phyloP scores from a whole-genome alignment of 2,888 invertebrate species.

The Temnothorax ravouxi region DNA sequence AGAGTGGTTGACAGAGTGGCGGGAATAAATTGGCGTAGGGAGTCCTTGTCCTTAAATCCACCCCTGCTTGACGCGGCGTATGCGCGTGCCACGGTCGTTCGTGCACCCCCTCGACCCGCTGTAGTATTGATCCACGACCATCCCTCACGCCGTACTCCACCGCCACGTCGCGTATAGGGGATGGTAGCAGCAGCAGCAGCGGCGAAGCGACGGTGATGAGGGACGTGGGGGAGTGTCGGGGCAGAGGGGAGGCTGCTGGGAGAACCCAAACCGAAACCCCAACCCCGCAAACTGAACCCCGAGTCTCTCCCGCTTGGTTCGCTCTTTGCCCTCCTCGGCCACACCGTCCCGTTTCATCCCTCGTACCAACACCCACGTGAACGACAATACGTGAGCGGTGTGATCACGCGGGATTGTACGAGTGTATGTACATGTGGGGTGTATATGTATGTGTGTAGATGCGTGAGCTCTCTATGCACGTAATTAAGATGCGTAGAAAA shows the following conservation, averaged over 20 bases:
- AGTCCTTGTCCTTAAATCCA: conserved; percentile 39
- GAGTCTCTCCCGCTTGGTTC: conserved; percentile 71
- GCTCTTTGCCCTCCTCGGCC: conserved; percentile 63
- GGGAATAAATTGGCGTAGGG: conserved; percentile 51
- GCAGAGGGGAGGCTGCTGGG: conserved; percentile 50
- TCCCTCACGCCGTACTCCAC: conserved; percentile 54
- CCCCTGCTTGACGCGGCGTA: conserved; percentile 63
- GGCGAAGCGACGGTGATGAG: conserved; percentile 13
- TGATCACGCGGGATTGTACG: background rate
- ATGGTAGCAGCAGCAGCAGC: conserved; percentile 30
- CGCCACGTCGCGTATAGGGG: conserved; percentile 23
- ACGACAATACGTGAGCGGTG: conserved; percentile 43
- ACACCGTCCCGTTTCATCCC: conserved; percentile 66
- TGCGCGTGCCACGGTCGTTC: conserved; percentile 73
- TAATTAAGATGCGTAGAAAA: conserved; percentile 9
- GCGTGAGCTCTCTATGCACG: conserved; percentile 12
- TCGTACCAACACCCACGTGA: conserved; percentile 57
- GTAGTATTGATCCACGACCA: conserved; percentile 79
- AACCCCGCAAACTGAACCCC: conserved; percentile 77
- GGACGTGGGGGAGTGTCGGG: conserved; percentile 57
- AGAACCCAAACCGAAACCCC: conserved; percentile 72
- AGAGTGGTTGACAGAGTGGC: conserved; percentile 14
- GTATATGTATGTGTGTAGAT: background rate
- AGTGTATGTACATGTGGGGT: background rate
- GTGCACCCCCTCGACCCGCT: conserved; percentile 71